Base-by-base conservation (phyloP, 2,888 invertebrate genomes). In the Piscicola geometra region DNA sequence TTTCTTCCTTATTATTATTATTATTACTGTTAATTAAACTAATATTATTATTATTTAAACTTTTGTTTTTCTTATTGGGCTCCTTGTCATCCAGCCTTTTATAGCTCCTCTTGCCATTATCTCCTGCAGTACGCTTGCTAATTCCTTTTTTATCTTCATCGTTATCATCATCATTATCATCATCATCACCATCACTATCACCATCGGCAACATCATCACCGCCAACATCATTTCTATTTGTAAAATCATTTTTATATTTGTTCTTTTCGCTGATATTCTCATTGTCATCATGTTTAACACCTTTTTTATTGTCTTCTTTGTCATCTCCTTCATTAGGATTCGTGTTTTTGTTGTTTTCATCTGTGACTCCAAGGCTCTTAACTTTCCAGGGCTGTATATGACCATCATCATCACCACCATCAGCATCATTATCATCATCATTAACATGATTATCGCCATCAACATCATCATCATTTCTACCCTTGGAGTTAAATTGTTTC, bases 91-190 rank as follows among this genome's bases (percentile, higher is more conserved):
- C n/a, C 9, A 64, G 5, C 21, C n/a, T n/a, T 12, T 64, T 64
- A 64, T 64, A 12, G 21, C 21, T 64, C 3, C 21, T 64, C 3
- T 64, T 64, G 21, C 21, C 21, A 64, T 64, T 64, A 64, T 64
- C 9, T 12, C 21, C 21, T 12, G 5, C 9, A 30, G 3, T 28
- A 30, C 9, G 3, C 5, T 28, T 28, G 21, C 9, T 64, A 28
- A 12, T 64, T 12, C 21, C 21, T 15, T 50, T 15, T 15, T 50
- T 28, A 64, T 64, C 21, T 12, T 64, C 21, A 64, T 64, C 21
- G 21, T 64, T 64, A 30, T 64, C 21, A 28, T 64, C 21, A 64
- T 64, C 21, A 64, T 64, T 64, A 64, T 64, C 9, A 64, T 64
- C 21, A 64, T 64, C 9, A 30, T 28, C 9, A 30, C 9, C 21